phyloP scores from a whole-genome alignment of 2,888 invertebrate species.

The Celastrina argiolus region DNA sequence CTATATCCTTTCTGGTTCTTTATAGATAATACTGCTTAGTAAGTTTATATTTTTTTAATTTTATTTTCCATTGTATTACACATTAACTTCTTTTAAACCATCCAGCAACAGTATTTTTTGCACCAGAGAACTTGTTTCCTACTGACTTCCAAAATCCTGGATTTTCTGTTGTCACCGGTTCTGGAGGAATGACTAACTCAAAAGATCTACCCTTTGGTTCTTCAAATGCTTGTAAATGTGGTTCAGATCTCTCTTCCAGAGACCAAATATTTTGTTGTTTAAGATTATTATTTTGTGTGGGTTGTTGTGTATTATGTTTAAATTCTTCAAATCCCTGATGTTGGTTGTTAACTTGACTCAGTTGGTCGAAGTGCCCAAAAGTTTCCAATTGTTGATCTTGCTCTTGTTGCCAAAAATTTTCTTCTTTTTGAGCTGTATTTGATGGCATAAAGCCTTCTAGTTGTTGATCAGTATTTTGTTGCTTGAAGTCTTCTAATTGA shows the following conservation, averaged over 20 bases:
- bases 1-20: no score
- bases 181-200: conserved; percentile 37
- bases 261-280: background rate
- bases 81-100: conserved; percentile 61
- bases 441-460: conserved; percentile 31
- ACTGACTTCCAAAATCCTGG: conserved; percentile 78
- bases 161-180: conserved; percentile 46
- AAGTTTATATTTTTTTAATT: background rate
- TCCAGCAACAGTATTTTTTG: conserved; percentile 73
- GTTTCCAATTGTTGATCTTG: conserved; percentile 23
- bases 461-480: conserved; percentile 27
- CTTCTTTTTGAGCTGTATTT: conserved; percentile 34
- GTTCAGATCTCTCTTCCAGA: conserved; percentile 22
- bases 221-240: conserved; percentile 26
- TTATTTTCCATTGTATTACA: conserved; percentile 24
- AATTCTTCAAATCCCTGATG: conserved; percentile 12
- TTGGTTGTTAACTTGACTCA: conserved; percentile 11
- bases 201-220: conserved; percentile 25
- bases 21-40: conserved; percentile 12
- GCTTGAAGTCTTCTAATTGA: conserved; percentile 1
- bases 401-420: conserved; percentile 28
- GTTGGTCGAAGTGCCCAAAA: conserved; percentile 27
- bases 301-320: background rate
- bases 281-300: background rate
- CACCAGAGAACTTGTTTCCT: conserved; percentile 69